These are phyloP conservation scores for Danionella cerebrum DNA, from an alignment of 2,113 vertebrate genomes.

Conservation along the genomic window DNA sequence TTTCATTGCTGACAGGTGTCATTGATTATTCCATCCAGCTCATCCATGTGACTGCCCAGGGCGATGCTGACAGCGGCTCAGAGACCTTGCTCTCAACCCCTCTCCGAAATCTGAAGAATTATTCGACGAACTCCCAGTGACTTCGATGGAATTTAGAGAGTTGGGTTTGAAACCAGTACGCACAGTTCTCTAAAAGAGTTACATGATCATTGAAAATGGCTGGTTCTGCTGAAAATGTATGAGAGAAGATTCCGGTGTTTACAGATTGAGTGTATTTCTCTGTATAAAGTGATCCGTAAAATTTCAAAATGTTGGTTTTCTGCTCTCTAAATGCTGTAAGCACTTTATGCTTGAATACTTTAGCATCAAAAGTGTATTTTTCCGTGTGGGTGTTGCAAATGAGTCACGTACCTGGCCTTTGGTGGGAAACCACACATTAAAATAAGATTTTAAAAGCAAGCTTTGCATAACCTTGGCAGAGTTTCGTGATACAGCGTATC, in stretches of 20 bases:
- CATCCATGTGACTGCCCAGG: not conserved
- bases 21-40: conserved; percentile 6
- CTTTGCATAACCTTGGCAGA: not conserved
- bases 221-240: too few species aligned
- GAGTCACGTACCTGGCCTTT: not conserved
- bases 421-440: not conserved
- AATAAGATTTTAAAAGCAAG: not conserved
- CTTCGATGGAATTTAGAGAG: not conserved
- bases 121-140: not conserved
- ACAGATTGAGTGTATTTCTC: conserved; percentile 44
- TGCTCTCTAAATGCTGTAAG: not conserved
- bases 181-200: not conserved
- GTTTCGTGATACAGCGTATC: not conserved
- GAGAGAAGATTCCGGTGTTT: too few species aligned
- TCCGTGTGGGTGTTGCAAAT: not conserved
- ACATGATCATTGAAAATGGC: conserved; percentile 38
- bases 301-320: too few species aligned
- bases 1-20: conserved; percentile 14
- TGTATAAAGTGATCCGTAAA: conserved; percentile 31
- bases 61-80: not conserved
- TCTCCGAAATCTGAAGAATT: not conserved
- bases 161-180: too few species aligned
- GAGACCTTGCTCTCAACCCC: not conserved
- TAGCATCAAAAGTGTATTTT: not conserved
- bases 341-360: not conserved